phyloP scores from a whole-genome alignment of 2,113 vertebrate genomes.

The Ginglymostoma cirratum region DNA sequence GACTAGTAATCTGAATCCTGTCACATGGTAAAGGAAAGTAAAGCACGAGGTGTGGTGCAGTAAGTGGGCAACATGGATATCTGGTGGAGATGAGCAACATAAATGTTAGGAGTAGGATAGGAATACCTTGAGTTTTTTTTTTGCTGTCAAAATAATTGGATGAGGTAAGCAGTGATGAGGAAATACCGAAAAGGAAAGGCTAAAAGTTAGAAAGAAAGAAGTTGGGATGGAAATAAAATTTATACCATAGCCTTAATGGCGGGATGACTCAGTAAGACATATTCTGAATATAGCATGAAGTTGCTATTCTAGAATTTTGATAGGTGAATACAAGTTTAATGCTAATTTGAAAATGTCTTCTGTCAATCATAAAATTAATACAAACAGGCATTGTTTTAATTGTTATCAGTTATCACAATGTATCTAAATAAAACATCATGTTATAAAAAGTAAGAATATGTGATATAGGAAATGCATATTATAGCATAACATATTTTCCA shows the following conservation, averaged over 20 bases:
- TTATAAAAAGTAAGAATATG: not conserved
- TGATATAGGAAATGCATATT: not conserved
- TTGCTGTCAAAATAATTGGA: not conserved
- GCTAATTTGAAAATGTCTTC: not conserved
- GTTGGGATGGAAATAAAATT: not conserved
- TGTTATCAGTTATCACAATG: not conserved
- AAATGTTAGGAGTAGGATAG: not conserved
- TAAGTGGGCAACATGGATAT: not conserved
- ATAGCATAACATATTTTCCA: not conserved
- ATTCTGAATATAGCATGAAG: not conserved
- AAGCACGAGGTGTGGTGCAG: not conserved
- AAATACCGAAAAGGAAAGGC: not conserved
- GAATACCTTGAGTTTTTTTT: not conserved
- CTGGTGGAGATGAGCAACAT: not conserved
- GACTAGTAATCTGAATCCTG: not conserved
- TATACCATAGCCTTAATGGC: not conserved
- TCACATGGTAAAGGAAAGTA: not conserved
- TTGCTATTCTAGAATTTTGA: not conserved
- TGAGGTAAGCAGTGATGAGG: not conserved
- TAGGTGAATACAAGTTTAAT: not conserved
- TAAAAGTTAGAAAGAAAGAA: not conserved
- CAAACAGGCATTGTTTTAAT: not conserved
- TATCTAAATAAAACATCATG: not conserved
- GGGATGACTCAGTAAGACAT: not conserved
- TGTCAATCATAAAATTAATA: not conserved